Base-by-base conservation (phyloP, 2,888 invertebrate genomes). In the Lasioglossum calceatum region DNA sequence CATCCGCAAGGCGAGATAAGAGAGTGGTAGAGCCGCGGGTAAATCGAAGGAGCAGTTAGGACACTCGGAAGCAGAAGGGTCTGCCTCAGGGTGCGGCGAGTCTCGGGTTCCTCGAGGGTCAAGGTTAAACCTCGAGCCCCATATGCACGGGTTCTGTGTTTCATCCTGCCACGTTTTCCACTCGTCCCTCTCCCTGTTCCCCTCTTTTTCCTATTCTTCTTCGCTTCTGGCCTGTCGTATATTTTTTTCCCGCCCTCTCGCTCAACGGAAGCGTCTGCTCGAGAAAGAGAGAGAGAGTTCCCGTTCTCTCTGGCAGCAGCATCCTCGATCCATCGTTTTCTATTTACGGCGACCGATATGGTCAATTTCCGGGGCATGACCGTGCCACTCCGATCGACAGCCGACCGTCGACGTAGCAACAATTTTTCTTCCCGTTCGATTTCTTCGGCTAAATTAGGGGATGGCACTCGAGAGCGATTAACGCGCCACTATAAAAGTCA, bases 91-190 rank as follows among this genome's bases (percentile, higher is more conserved):
- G 91, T 85, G 91, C 89, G 91, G 91, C 82, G 82, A 76, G 86
- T 80, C 88, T 84, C 84, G 80, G 58, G 77, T 79, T 81, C 44
- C 58, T 74, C 85, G 87, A 90, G 89, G 91, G 91, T 91, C 91
- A 91, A 92, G 91, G 91, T 92, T 91, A 88, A 89, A 81, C 79
- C 75, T 70, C 32, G 79, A 83, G 75, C 79, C 71, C 85, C 88
- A 88, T 90, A 89, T 91, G 89, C 79, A 80, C 73, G 23, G 50
- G 84, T 58, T 16, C 61, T 71, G 71, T 47, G 64, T 76, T 84
- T 84, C 74, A 77, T 77, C 82, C 79, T 80, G 81, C 27, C 54
- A n/a, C 75, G 71, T 71, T 70, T 77, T 27, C 42, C 19, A 16
- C 27, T 50, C 67, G 73, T 10, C 61, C 44, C 70, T 39, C 72